Conservation (phyloP, 2,113 vertebrate genomes). For the Thalassarche chlororhynchos region DNA sequence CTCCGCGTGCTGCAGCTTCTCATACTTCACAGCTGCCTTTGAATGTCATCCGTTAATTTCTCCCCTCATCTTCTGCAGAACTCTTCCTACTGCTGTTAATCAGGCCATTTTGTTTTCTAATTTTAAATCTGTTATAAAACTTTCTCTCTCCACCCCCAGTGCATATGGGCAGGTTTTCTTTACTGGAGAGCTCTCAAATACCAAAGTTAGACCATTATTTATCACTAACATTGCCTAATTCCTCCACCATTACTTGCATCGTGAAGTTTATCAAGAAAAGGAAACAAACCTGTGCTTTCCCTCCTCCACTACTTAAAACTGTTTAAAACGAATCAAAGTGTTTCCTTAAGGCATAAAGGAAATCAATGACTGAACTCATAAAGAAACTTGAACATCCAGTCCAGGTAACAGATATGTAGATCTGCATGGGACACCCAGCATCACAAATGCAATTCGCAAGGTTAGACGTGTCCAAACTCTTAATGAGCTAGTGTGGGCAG, state of each 20-base stretch:
- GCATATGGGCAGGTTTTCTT: slow-evolving; percentile 69
- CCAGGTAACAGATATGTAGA: background rate
- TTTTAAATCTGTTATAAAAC: slow-evolving; percentile 75
- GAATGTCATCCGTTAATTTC: slow-evolving; percentile 69
- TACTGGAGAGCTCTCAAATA: slow-evolving; percentile 41
- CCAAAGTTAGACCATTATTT: slow-evolving; percentile 53
- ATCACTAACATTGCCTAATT: slow-evolving; percentile 27
- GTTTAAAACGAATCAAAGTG: background rate
- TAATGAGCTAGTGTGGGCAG: background rate
- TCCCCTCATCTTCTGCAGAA: slow-evolving; percentile 67
- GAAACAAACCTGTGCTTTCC: slow-evolving; percentile 23
- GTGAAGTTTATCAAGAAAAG: slow-evolving; percentile 6
- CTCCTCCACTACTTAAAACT: background rate
- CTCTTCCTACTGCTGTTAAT: slow-evolving; percentile 72
- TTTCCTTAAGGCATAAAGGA: background rate
- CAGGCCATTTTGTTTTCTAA: slow-evolving; percentile 73
- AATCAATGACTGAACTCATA: slow-evolving; percentile 3
- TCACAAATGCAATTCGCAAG: background rate
- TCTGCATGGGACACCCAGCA: background rate
- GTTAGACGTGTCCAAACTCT: background rate
- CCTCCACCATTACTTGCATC: background rate
- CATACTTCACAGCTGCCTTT: slow-evolving; percentile 69
- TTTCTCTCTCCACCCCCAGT: slow-evolving; percentile 68
- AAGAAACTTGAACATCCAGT: background rate
- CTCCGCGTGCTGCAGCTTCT: slow-evolving; percentile 53